Evolutionary conservation across 2,113 vertebrate genomes (phyloP), one percentile per base, ranked within the genome.

Genomic region (Okapia johnstoni): DNA sequence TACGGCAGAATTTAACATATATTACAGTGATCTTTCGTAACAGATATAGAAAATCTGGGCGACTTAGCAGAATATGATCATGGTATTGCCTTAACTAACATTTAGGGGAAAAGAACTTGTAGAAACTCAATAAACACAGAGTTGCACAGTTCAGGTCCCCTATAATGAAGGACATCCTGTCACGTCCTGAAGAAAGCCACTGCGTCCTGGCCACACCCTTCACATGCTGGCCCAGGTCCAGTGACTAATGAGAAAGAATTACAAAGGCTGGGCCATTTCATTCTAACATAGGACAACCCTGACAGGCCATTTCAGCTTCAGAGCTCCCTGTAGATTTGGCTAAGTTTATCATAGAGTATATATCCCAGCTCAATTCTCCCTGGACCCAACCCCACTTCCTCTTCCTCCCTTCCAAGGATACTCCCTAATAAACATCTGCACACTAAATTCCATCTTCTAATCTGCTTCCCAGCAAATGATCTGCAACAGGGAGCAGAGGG

Each of bases 31-130:
- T 2, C 0, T 96, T 91, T 85, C 61, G 0, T 84, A 95, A 60
- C 25, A 87, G 87, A 97, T 97, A 88, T 93, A 63, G 90, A 98
- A 97, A 88, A 79, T 79, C 48, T 61, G 14, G 30, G 79, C 26
- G n/a, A 92, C 25, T 83, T 10, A 66, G 23, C 28, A 97, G 36
- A 94, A 48, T 79, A 33, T 83, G 36, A 90, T 77, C 63, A 52
- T 79, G 57, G 23, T 11, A 70, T 76, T 55, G 12, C 12, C 54
- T 60, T 93, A 73, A 89, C 50, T 36, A 93, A 94, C 4, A 10
- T 63, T 95, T 85, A 19, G 26, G 12, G 5, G 76, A 61, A 80
- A 88, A 88, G 3, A 93, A 58, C 80, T 85, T 61, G 17, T 8
- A 77, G 46, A 90, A 43, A 46, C 15, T 90, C 50, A 50, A 2